Evolutionary conservation across 1,140 invertebrate genomes (phyloP), one percentile per base, ranked within the genome.

Genomic region (Octopus sinensis): DNA sequence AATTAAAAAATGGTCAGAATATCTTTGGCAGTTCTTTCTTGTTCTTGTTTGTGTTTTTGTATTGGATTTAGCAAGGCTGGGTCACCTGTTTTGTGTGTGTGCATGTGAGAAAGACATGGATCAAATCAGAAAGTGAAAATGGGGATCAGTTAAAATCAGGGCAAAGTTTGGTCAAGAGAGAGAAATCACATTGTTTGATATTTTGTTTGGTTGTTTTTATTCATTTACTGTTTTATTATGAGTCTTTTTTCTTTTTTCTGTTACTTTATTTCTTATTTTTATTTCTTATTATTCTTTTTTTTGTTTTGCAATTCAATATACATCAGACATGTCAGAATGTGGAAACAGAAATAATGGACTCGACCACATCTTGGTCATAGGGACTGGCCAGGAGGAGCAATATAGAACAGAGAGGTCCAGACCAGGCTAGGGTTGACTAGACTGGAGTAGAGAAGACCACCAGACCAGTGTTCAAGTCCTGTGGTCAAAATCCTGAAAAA

Each of bases 211-310:
- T 10, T 62, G 9, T 62, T 9, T 10, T 62, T 62, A 10, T 62
- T 17, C 9, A 62, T 10, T 10, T 10, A 62, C 56, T 10, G 17
- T 62, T 62, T 62, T 62, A 17, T 62, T 62, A 62, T 10, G 17
- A 62, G 17, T 9, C 9, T 62, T 62, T 62, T 62, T 10, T 17
- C 9, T 17, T 10, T 62, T 17, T 10, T 10, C 56, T 62, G 9
- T 17, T 62, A 62, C 56, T 10, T 17, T 10, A 62, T 62, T 81
- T 43, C 52, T 79, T 17, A 80, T 80, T 54, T 62, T 30, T 12
- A 30, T 82, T 4, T 80, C 71, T 80, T 62, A 82, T n/a, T 80
- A 80, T 80, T 75, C 75, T 79, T 54, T 82, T 13, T 82, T 78
- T 2, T 43, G n/a, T n/a, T n/a, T n/a, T n/a, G 30, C 30, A 43